Evolutionary conservation across 2,888 invertebrate species (phyloP), one percentile per base, ranked within the genome.

Genomic region (Perizoma affinitatum): DNA sequence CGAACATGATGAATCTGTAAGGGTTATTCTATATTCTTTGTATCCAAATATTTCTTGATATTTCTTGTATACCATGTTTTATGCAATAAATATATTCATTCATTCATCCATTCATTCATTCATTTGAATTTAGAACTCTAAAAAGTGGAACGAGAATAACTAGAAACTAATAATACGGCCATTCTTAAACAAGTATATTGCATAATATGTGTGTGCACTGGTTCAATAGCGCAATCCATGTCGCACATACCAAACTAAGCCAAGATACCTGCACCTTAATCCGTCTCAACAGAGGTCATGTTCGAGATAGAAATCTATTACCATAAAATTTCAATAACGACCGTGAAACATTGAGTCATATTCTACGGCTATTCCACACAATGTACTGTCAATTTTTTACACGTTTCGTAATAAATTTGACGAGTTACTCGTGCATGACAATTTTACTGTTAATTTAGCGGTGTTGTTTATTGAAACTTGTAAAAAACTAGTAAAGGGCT

Each of bases 221-320:
- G 56, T 59, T 63, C 42, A 63, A 59, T 56, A 59, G 7, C 40
- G 54, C 43, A 56, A 59, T 63, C 54, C 54, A 47, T 63, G 63
- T 53, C 59, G 59, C 51, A 61, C 53, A 57, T 61, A 57, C 53
- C 50, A 49, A 36, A 61, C 35, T 41, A 45, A 36, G 41, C 36
- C n/a, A 9, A 57, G 41, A 61, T 54, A 36, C 38, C 38, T 57
- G 56, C 36, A 62, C 51, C 58, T 52, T 58, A 51, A 33, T 40
- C 43, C 54, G 40, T 51, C n/a, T 40, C 35, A 54, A 46, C 58
- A 58, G 43, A 58, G 62, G 62, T 55, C 54, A 62, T 10, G 44
- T 44, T 62, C 43, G 11, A 46, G 51, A 52, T 55, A 6, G 33
- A 55, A 45, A 44, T 47, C 40, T 41, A 61, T 62, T 58, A 62